Evolutionary conservation across 2,113 vertebrate species (phyloP).

Genomic region (Nibea coibor): DNA sequence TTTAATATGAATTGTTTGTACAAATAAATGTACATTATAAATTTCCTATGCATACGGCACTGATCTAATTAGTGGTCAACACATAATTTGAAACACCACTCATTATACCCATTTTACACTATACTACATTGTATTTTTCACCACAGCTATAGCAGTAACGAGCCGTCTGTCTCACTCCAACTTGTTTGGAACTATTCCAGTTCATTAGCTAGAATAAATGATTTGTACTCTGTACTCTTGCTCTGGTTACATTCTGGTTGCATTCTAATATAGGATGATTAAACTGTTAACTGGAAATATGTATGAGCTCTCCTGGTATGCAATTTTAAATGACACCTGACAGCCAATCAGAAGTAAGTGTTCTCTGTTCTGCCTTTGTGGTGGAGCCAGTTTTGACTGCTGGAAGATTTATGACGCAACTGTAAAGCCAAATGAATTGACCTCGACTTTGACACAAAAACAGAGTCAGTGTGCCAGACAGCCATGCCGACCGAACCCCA

Average conservation of each 20-base stretch:
- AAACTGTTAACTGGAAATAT: slow-evolving; percentile 5
- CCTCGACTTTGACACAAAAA: slow-evolving; percentile 44
- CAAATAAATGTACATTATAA: not conserved
- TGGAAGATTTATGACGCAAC: slow-evolving; percentile 53
- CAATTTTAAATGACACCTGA: slow-evolving; percentile 11
- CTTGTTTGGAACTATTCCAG: not conserved
- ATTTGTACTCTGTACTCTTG: not conserved
- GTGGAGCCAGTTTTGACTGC: slow-evolving; percentile 8
- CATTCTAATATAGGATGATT: not conserved
- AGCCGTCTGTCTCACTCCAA: not conserved
- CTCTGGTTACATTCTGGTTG: not conserved
- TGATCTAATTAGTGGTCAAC: not conserved
- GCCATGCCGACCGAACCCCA: slow-evolving; percentile 11
- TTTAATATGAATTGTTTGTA: too few relatives aligned
- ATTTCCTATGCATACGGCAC: not conserved
- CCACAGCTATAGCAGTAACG: not conserved
- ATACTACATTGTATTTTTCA: not conserved
- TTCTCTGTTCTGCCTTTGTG: not conserved
- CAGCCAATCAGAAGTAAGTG: slow-evolving; percentile 15
- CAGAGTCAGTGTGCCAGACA: slow-evolving; percentile 45
- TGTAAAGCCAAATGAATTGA: slow-evolving; percentile 36
- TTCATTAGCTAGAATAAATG: not conserved
- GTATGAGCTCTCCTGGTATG: not conserved
- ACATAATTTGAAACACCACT: not conserved
- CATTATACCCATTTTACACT: not conserved